These are phyloP conservation scores for Synergus japonicus DNA, from an alignment of 2,888 invertebrate species.

Conservation along the genomic window DNA sequence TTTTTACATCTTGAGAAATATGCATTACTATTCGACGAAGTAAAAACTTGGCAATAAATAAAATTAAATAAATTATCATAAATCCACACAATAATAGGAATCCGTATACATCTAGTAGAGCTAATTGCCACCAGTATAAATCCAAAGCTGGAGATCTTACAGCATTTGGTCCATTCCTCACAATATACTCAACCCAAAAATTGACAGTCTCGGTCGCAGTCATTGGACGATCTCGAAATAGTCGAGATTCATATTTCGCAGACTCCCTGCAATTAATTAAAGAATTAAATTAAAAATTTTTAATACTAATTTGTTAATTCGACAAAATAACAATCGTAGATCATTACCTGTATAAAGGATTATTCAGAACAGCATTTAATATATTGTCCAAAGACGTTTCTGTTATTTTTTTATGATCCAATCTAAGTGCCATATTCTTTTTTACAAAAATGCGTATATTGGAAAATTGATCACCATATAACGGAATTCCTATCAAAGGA, in stretches of 20 bases:
- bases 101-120: slow-evolving; percentile 26
- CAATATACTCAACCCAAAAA: slow-evolving; percentile 65
- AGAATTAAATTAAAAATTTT: neutral
- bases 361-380: slow-evolving; percentile 58
- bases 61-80: neutral
- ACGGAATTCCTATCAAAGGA: slow-evolving; percentile 63
- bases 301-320: neutral
- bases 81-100: neutral
- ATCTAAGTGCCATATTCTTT: slow-evolving; percentile 56
- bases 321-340: neutral
- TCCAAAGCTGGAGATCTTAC: slow-evolving; percentile 46
- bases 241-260: slow-evolving; percentile 18
- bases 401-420: slow-evolving; percentile 40
- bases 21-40: neutral
- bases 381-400: slow-evolving; percentile 54
- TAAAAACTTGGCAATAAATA: neutral
- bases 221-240: slow-evolving; percentile 63
- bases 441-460: slow-evolving; percentile 61
- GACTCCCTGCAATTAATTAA: slow-evolving; percentile 45
- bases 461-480: slow-evolving; percentile 63
- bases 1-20: too few species aligned
- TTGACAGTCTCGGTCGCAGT: slow-evolving; percentile 57
- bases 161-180: slow-evolving; percentile 57
- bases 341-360: slow-evolving; percentile 59
- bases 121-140: slow-evolving; percentile 65